Evolutionary conservation across 2,797 vertebrate genomes (phyloP), one percentile per base, ranked within the genome.

Genomic region (Pteropus rufus): DNA sequence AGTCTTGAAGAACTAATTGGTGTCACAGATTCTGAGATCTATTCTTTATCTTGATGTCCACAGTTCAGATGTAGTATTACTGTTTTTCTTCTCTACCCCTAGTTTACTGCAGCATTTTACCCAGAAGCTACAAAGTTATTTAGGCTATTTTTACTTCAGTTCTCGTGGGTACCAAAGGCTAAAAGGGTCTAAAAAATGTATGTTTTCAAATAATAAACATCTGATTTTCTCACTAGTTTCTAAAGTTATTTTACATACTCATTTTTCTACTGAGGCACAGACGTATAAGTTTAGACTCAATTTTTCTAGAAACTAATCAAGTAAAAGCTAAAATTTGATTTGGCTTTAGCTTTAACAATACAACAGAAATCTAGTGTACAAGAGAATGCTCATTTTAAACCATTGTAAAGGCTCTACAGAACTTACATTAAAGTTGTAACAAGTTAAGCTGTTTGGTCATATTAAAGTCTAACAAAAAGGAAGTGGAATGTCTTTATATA

Each of bases 401-500:
- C 58, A 18, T 29, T 49, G 3, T 21, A 92, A 87, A 79, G 54
- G 3, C 54, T 58, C 58, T 36, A 36, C 15, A 67, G 46, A 81
- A 90, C 41, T 26, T 44, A 52, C 9, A 2, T 76, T 62, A 54
- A 64, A 89, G 26, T 56, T 91, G 18, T 83, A 89, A 64, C 41
- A 93, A 69, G 15, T 44, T 60, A 79, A 21, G 39, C 15, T 62
- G 44, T 82, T 92, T 88, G 46, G 89, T 81, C 36, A 41, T 60
- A 88, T 75, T 94, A 67, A 95, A 83, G 16, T 84, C 24, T 85
- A 93, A 94, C 29, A 54, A 84, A 89, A 95, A 94, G 34, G 24
- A 96, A 60, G 41, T 31, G 8, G 21, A 81, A 54, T 46, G 3
- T 86, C 76, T 81, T 84, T 54, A 76, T 36, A 39, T 23, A 72